Percentiles rank a stretch among this genome's conserved stretches.
Conservation (phyloP, 2,888 invertebrate species). For the Diploptera punctata region DNA sequence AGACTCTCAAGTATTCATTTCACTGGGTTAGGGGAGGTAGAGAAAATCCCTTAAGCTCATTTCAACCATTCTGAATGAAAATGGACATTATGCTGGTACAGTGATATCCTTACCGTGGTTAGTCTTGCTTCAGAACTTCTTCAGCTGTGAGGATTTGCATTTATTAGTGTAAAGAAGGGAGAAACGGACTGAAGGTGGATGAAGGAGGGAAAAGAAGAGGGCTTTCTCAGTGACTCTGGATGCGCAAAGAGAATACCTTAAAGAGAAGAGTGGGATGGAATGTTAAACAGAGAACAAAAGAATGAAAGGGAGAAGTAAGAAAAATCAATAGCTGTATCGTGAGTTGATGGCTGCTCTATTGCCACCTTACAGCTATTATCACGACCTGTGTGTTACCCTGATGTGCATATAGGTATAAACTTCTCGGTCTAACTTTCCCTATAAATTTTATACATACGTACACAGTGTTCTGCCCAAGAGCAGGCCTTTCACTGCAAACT, state of each 20-base stretch:
- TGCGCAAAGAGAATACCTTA: background rate
- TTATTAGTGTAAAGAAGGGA: conserved; percentile 30
- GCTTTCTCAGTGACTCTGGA: conserved; percentile 7
- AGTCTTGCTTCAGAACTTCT: background rate
- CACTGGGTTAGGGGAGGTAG: too few relatives aligned
- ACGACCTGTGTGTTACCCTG: too few relatives aligned
- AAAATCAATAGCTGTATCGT: conserved; percentile 38
- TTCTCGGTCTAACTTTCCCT: too few relatives aligned
- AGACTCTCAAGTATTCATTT: too few relatives aligned
- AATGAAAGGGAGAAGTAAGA: conserved; percentile 14
- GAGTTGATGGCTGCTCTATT: background rate
- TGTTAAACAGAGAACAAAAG: conserved; percentile 20
- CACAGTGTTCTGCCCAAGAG: too few relatives aligned
- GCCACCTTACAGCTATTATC: conserved; percentile 1
- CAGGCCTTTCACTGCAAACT: too few relatives aligned
- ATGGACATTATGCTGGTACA: too few relatives aligned
- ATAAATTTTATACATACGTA: too few relatives aligned
- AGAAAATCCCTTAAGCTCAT: too few relatives aligned
- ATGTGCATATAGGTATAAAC: too few relatives aligned
- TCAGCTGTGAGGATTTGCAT: conserved; percentile 38
- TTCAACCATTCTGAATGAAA: too few relatives aligned
- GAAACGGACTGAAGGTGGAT: background rate
- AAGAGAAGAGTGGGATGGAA: background rate
- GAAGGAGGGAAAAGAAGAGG: conserved; percentile 2
- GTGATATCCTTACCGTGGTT: background rate